Base-by-base conservation (phyloP, 2,888 invertebrate species). In the Drosophila yooni region DNA sequence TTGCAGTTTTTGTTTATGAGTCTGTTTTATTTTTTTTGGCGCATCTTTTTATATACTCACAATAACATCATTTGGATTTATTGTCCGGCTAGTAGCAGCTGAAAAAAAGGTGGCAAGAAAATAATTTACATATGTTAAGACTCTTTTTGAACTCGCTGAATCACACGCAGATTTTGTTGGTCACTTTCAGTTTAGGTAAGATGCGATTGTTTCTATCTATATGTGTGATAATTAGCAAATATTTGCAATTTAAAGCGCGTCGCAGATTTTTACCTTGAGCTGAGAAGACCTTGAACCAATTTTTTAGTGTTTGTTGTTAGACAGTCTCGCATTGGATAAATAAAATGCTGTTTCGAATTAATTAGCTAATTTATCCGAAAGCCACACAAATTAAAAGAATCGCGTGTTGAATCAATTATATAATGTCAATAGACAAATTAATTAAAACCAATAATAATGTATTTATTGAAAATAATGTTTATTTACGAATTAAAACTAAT, bases 191-290 rank as follows among this genome's bases (percentile, higher is more conserved):
- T 69, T 73, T 73, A 31, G 65, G 50, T 63, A 68, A 76, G 48
- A 61, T 74, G 60, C 53, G 63, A 64, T 53, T 69, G 56, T 66
- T 70, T 69, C 62, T 68, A 34, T 59, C 56, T 43, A 21, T 10
- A 21, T 15, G 6, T 31, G 58, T 58, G 66, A 76, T 90, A 90
- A 87, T 87, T 87, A 88, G 74, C 90, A 83, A 83, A 90, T 89
- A 87, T 88, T 90, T 88, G 87, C 89, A 82, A 90, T 83, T 80
- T 69, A 67, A 72, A 71, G 52, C 63, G 40, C 58, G 40, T 52
- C 50, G 53, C 57, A 29, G 38, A 43, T 38, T 57, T 31, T 75
- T 48, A 59, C 84, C 89, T 85, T 85, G 80, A 61, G 66, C 34
- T 54, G 40, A 11, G 76, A 67, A 46, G 90, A 69, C 85, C 85